A percentile compares a stretch with the other conserved stretches of the same genome.
Evolutionary conservation across 2,797 vertebrate genomes (phyloP).

Genomic region (Apodemus agrarius): DNA sequence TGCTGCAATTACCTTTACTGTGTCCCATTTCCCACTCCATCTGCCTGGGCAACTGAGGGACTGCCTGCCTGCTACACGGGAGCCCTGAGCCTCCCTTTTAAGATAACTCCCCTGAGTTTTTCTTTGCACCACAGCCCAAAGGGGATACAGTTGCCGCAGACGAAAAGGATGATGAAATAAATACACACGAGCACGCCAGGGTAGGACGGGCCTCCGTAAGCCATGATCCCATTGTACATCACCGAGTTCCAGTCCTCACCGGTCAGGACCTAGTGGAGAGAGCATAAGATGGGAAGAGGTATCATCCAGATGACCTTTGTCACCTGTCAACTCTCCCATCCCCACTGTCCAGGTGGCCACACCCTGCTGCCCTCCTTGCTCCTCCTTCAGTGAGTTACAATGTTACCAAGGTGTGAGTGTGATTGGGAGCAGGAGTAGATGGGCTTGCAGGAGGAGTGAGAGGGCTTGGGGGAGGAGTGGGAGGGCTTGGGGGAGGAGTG

Average conservation of each 20-base stretch:
- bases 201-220: constrained; percentile 94
- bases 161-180: constrained; percentile 96
- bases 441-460: not conserved
- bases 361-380: accelerated
- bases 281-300: accelerated
- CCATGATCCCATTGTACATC: constrained; percentile 98
- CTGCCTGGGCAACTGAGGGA: not conserved
- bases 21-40: accelerated
- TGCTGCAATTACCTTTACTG: accelerated
- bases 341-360: accelerated
- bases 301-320: accelerated
- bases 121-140: not conserved
- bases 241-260: constrained; percentile 97
- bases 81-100: not conserved
- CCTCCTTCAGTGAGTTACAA: no score
- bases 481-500: no score
- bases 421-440: not conserved
- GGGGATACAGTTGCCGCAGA: constrained; percentile 99
- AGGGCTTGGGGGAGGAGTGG: no score
- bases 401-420: not conserved
- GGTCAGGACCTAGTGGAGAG: constrained; percentile 91
- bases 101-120: not conserved
- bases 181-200: constrained; percentile 97
- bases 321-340: not conserved
- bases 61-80: not conserved